Evolutionary conservation across 2,797 vertebrate genomes (phyloP).

Genomic region (Helicolenus hilgendorfi): DNA sequence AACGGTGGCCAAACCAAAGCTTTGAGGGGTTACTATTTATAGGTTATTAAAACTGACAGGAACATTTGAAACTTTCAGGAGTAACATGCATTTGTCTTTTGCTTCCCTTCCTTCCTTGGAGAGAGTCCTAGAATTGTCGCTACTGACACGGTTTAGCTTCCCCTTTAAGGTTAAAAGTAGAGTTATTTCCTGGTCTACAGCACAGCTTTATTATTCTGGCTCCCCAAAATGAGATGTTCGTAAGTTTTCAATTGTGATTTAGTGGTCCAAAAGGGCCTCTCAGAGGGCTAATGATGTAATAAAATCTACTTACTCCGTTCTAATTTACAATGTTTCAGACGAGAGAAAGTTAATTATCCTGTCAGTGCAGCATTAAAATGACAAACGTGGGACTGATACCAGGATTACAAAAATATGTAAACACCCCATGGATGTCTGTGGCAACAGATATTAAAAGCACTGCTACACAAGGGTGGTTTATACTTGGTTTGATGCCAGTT

Average conservation of each 20-base stretch:
- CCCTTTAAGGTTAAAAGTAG: neutral
- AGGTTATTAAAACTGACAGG: neutral
- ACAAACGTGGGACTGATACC: neutral
- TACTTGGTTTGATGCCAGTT: neutral
- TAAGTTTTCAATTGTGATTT: neutral
- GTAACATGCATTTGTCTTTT: neutral
- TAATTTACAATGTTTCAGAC: neutral
- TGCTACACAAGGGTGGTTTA: neutral
- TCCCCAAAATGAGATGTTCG: neutral
- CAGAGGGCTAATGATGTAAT: neutral
- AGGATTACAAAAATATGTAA: neutral
- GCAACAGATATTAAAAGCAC: neutral
- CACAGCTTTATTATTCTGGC: neutral
- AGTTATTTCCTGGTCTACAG: neutral
- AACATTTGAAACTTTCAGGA: neutral
- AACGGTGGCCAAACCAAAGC: neutral
- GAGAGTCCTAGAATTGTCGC: neutral
- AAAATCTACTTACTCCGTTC: constrained; percentile 1
- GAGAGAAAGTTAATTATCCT: neutral
- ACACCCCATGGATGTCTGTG: neutral
- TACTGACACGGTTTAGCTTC: neutral
- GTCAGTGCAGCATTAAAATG: neutral
- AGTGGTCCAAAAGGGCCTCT: neutral
- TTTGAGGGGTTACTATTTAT: neutral
- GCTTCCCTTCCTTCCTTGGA: neutral